Conservation (phyloP, 2,113 vertebrate genomes). For the Asarcornis scutulata region DNA sequence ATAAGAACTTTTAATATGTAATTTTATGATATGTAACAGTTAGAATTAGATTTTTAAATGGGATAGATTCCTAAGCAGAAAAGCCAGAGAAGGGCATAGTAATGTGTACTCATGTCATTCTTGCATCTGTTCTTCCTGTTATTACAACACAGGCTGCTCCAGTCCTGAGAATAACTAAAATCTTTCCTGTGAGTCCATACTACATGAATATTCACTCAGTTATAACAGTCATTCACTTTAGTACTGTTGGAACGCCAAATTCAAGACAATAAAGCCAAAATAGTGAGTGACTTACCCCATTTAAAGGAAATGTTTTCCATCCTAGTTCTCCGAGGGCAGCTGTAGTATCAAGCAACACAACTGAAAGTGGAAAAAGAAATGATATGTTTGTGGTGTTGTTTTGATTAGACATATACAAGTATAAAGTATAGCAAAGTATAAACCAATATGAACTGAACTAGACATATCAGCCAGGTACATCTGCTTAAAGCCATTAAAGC, state of each 20-base stretch:
- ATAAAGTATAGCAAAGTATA: background rate
- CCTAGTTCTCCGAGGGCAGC: slow-evolving; percentile 90
- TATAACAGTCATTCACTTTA: background rate
- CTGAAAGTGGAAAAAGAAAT: slow-evolving; percentile 81
- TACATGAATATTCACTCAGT: background rate
- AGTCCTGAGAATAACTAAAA: background rate
- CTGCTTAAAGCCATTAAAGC: background rate
- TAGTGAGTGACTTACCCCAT: slow-evolving; percentile 86
- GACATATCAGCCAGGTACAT: background rate
- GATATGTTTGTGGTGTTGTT: background rate
- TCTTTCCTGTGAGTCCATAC: background rate
- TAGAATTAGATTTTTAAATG: background rate
- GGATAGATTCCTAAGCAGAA: background rate
- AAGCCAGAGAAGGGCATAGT: background rate
- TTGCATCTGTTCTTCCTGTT: background rate
- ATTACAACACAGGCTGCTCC: background rate
- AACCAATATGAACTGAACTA: background rate
- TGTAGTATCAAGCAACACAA: slow-evolving; percentile 93
- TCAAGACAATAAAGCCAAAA: background rate
- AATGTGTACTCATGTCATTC: background rate
- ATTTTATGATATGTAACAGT: background rate
- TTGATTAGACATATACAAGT: background rate
- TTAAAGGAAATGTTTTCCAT: slow-evolving; percentile 95
- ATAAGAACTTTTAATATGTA: background rate
- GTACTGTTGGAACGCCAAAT: background rate